Conservation (phyloP, 1,140 invertebrate genomes). For the Calosoma granatense region DNA sequence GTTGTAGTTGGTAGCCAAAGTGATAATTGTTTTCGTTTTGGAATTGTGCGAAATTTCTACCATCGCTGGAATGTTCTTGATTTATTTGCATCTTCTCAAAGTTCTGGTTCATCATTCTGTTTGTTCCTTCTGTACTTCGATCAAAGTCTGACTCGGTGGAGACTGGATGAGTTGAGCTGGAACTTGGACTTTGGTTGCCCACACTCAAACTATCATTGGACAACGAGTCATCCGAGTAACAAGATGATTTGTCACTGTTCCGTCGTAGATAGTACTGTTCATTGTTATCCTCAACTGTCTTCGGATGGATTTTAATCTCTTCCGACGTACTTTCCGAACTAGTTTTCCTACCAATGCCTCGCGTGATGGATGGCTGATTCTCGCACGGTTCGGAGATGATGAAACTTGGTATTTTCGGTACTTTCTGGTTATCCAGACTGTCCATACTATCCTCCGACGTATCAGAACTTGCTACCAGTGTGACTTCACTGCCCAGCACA, state of each 20-base stretch:
- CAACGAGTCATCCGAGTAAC: slow-evolving; percentile 55
- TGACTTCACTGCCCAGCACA: slow-evolving; percentile 66
- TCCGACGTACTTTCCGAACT: slow-evolving; percentile 42
- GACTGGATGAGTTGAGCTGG: slow-evolving; percentile 15
- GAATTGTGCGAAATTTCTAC: neutral
- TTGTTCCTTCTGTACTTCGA: neutral
- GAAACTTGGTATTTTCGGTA: slow-evolving; percentile 45
- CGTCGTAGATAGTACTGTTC: slow-evolving; percentile 30
- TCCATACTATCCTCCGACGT: slow-evolving; percentile 53
- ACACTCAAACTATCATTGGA: slow-evolving; percentile 44
- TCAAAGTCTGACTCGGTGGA: neutral
- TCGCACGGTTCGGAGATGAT: slow-evolving; percentile 64
- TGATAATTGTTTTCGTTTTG: neutral
- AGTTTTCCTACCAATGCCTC: slow-evolving; percentile 60
- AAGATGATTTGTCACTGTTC: slow-evolving; percentile 47
- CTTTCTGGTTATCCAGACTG: slow-evolving; percentile 41
- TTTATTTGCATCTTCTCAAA: slow-evolving; percentile 12
- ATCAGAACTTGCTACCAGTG: slow-evolving; percentile 55
- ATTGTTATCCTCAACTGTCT: slow-evolving; percentile 11
- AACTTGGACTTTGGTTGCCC: slow-evolving; percentile 30
- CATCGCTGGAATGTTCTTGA: neutral
- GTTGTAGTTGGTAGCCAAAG: neutral
- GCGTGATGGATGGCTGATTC: slow-evolving; percentile 66
- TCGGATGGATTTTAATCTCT: no score
- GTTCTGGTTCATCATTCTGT: neutral